Evolutionary conservation across 2,888 invertebrate genomes (phyloP), one percentile per base, ranked within the genome.

Genomic region (Folsomia manolachei): DNA sequence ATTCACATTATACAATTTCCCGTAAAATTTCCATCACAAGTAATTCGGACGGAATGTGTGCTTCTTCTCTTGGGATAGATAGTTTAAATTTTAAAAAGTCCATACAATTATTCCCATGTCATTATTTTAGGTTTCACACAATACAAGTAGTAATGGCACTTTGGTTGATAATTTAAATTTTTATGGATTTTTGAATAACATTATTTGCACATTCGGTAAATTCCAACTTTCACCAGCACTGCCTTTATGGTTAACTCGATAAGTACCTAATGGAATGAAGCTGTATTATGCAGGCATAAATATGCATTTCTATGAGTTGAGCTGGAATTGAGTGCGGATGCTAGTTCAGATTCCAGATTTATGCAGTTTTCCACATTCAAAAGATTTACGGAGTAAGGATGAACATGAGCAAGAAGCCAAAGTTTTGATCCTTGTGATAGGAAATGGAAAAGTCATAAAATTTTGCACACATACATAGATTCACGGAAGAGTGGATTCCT

Each of bases 401-500:
- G n/a, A n/a, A n/a, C n/a, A n/a, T n/a, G n/a, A n/a, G n/a, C n/a
- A n/a, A 39, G 7, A 39, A 39, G 14, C 4, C 39, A 4, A 39
- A 39, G 14, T 4, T 39, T 39, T 39, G 39, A 39, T 39, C 39
- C 14, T 4, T 39, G 4, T 14, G 39, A 39, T 39, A 4, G 56
- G 56, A 56, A 56, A 56, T 56, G 56, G 56, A 56, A 56, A 56
- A 56, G 56, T 56, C 56, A 56, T 56, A 56, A 56, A 56, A 56
- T 56, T 51, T 56, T 39, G 39, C 39, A 39, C 39, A 39, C 39
- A 4, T 14, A 39, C n/a, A n/a, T n/a, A n/a, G n/a, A n/a, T n/a
- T n/a, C n/a, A n/a, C n/a, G n/a, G n/a, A n/a, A n/a, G n/a, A n/a
- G n/a, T n/a, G n/a, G n/a, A n/a, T n/a, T n/a, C n/a, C n/a, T n/a